Evolutionary conservation across 2,797 vertebrate species (phyloP), one percentile per base, ranked within the genome.

Genomic region (Eupleurogrammus muticus): DNA sequence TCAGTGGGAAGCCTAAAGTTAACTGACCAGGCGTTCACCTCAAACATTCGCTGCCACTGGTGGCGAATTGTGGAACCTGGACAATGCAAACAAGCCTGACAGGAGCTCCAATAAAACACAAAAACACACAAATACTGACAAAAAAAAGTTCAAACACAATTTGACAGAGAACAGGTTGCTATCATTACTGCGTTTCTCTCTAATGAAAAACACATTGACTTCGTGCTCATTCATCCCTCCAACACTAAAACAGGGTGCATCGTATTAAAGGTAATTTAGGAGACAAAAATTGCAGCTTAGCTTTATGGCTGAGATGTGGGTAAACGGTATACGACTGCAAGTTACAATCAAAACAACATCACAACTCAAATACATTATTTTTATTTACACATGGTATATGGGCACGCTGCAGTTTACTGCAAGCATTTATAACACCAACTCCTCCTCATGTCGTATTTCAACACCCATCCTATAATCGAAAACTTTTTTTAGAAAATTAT

Each of bases 301-400:
- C 76, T 88, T 88, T 72, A 75, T 73, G 85, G 66, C 64, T n/a
- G 8, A 14, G 54, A 58, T 80, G 66, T 74, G 75, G 74, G 76
- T 78, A 74, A 83, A 83, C 71, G 56, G 69, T 58, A 51, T 57
- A 70, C 73, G 44, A 56, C 57, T 14, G 21, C 56, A 77, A 66
- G 50, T 80, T 79, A 77, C 67, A 85, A 79, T 89, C 83, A 72
- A 70, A 84, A 76, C 65, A 77, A 66, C 83, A 79, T 89, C 83
- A 72, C 67, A 84, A 76, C 65, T 68, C 19, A 23, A 75, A 86
- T 86, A 50, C 70, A 82, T 90, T 70, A 86, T 73, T 81, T 90
- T 89, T 87, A 86, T 87, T 72, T 73, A 66, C 70, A 64, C 47
- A 64, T 44, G 10, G 58, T 89, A 68, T 80, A 77, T 87, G 74